Conservation (phyloP, 2,888 invertebrate genomes). For the Amiota minor region DNA sequence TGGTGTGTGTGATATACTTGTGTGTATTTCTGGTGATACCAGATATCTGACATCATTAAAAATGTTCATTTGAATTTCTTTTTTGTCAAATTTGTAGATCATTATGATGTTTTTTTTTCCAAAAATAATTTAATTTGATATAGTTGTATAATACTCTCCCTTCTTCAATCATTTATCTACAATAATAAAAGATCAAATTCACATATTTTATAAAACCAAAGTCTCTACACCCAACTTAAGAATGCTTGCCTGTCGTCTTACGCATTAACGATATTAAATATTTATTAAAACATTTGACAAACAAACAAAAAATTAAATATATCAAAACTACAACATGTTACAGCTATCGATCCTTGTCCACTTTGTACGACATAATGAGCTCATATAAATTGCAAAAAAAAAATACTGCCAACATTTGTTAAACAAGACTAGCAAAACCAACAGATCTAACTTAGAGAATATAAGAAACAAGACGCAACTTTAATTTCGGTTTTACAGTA, state of each 20-base stretch:
- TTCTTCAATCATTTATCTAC: too few species aligned
- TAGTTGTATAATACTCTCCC: too few species aligned
- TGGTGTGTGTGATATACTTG: too few species aligned
- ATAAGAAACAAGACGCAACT: background rate
- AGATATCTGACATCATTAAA: too few species aligned
- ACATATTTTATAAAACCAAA: background rate
- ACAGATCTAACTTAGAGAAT: background rate
- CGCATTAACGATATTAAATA: background rate
- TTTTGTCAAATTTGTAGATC: too few species aligned
- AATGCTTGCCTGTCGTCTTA: background rate
- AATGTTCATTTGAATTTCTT: too few species aligned
- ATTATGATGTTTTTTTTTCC: too few species aligned
- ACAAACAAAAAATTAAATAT: background rate
- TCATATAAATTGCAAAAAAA: constrained; percentile 62
- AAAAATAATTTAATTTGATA: too few species aligned
- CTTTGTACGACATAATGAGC: constrained; percentile 57
- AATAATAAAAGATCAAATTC: too few species aligned
- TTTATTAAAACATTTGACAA: background rate
- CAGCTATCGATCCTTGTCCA: constrained; percentile 57
- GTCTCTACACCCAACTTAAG: background rate
- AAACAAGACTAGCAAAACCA: constrained; percentile 43
- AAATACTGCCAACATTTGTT: constrained; percentile 50
- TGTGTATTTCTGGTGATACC: too few species aligned
- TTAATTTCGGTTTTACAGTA: too few species aligned
- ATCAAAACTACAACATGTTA: constrained; percentile 18